Evolutionary conservation across 2,113 vertebrate genomes (phyloP), one percentile per base, ranked within the genome.

Genomic region (Anhinga anhinga): DNA sequence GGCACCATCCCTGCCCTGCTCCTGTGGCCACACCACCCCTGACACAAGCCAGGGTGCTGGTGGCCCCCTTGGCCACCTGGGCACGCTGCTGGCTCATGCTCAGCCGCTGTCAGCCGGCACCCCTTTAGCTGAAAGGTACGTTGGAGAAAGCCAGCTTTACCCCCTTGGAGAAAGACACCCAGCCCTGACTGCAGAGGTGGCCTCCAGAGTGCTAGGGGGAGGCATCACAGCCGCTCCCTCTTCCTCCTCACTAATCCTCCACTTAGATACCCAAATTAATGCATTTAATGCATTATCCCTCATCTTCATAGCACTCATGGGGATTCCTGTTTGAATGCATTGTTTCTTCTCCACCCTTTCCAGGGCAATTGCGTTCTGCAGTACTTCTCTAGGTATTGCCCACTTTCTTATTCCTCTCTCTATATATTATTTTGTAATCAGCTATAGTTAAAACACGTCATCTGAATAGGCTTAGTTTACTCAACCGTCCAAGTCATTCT

Each of bases 381-480:
- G 17, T 15, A 23, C 32, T 65, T 56, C 44, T 50, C 15, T 15
- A 44, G 17, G 15, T 32, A 27, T 25, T 15, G 8, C 15, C 36
- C 11, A 4, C 44, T 50, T 44, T 38, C 44, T 27, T 18, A 26
- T 27, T 34, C 32, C 14, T 32, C 11, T 12, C 14, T 32, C 11
- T 12, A 7, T 32, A 11, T 5, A 19, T 12, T 44, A 36, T 58
- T 79, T 50, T 29, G 11, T 7, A 34, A 10, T 5, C 13, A 10
- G 10, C 32, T 50, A 3, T 4, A 17, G 15, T 14, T 50, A 65
- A 65, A 50, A n/a, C 4, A 5, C 3, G 0, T 18, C 9, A 15
- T 32, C 32, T 40, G 32, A 36, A 27, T 0, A 49, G 32, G 17
- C 32, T 56, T n/a, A 30, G 12, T 18, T 65, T 10, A 9, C n/a